Evolutionary conservation across 2,797 vertebrate genomes (phyloP).

Genomic region (Pteronotus mesoamericanus): DNA sequence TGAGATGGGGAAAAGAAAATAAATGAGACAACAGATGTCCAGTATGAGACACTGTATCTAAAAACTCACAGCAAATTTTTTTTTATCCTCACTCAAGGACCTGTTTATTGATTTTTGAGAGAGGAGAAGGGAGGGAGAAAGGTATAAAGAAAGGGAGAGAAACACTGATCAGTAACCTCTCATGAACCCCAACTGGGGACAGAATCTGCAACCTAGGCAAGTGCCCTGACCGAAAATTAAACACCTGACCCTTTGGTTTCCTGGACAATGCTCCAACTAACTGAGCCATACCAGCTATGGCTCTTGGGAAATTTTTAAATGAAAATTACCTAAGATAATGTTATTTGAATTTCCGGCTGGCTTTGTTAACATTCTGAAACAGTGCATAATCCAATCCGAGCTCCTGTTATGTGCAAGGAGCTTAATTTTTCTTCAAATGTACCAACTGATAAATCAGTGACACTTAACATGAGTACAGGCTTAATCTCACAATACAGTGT

Average conservation of each 20-base stretch:
- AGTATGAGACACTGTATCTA: neutral
- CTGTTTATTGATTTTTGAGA: too few relatives aligned
- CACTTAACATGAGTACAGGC: neutral
- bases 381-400: neutral
- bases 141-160: too few relatives aligned
- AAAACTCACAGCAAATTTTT: neutral
- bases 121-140: too few relatives aligned
- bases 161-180: too few relatives aligned
- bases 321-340: neutral
- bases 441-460: neutral
- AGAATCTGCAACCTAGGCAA: too few relatives aligned
- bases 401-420: neutral
- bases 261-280: too few relatives aligned
- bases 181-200: too few relatives aligned
- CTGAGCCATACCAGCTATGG: too few relatives aligned
- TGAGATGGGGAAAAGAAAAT: neutral
- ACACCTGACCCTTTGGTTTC: too few relatives aligned
- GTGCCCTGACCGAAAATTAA: too few relatives aligned
- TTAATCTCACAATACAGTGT: neutral
- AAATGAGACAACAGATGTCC: neutral
- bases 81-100: too few relatives aligned
- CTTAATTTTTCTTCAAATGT: conserved; percentile 23
- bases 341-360: neutral
- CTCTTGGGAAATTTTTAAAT: neutral
- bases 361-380: neutral